Percentiles rank a stretch among this genome's conserved stretches.
Conservation (phyloP, 2,113 vertebrate species). For the Mormoops blainvillei region DNA sequence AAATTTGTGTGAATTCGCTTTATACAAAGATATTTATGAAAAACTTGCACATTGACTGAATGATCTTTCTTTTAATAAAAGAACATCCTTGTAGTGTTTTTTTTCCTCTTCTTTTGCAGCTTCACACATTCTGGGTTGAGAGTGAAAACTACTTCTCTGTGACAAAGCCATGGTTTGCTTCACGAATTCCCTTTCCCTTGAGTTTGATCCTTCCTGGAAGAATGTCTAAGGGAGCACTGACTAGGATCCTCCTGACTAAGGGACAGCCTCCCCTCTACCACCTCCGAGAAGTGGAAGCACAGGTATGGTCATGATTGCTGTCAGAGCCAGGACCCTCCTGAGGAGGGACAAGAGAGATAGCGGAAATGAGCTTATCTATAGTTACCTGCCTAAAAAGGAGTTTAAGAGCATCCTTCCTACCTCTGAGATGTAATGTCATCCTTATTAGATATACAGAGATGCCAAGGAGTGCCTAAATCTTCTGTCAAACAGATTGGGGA, state of each 20-base stretch:
- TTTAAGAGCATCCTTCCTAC: not conserved
- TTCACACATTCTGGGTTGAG: conserved; percentile 99
- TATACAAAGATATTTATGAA: not conserved
- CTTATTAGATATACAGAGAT: conserved; percentile 93
- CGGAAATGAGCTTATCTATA: not conserved
- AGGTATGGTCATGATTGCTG: conserved; percentile 79
- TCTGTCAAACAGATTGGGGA: conserved; percentile 93
- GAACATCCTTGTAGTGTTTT: not conserved
- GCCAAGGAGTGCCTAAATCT: conserved; percentile 98
- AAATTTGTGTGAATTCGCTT: not conserved
- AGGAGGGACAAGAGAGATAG: not conserved
- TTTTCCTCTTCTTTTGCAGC: conserved; percentile 76
- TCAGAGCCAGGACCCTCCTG: not conserved
- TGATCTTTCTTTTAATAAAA: not conserved
- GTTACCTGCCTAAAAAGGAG: not conserved
- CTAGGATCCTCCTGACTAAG: conserved; percentile 91
- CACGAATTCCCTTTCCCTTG: conserved; percentile 92
- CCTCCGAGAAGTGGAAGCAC: conserved; percentile 92
- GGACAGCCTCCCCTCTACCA: conserved; percentile 88
- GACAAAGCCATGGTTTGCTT: conserved; percentile 96
- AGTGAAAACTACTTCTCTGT: conserved; percentile 93
- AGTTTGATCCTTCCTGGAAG: conserved; percentile 90
- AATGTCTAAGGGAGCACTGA: conserved; percentile 87
- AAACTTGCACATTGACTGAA: not conserved
- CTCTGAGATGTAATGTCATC: conserved; percentile 65